phyloP scores from a whole-genome alignment of 2,113 vertebrate species.

The Cygnus buccinator region DNA sequence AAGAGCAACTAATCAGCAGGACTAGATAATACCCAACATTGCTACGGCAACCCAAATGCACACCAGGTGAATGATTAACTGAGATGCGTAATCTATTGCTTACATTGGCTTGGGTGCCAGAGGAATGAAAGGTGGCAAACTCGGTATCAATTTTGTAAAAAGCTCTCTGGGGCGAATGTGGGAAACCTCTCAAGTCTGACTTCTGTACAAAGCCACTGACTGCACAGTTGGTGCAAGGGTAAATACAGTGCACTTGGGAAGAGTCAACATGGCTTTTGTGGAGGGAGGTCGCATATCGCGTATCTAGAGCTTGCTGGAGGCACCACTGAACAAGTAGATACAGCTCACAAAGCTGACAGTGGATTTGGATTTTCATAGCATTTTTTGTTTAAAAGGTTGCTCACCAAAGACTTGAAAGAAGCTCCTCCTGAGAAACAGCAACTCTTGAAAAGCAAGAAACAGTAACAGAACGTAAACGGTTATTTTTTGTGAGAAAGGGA shows the following conservation, averaged over 20 bases:
- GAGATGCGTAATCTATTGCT: background rate
- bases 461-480: fast-evolving
- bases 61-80: background rate
- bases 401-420: background rate
- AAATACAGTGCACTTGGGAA: background rate
- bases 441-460: background rate
- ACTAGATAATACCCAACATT: background rate
- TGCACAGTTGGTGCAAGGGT: background rate
- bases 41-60: background rate
- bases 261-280: background rate
- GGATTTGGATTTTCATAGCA: background rate
- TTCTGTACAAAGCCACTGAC: background rate
- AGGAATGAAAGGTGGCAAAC: background rate
- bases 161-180: background rate
- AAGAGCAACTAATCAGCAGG: background rate
- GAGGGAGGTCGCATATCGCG: background rate
- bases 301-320: background rate
- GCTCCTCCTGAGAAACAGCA: background rate
- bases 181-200: background rate
- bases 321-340: background rate
- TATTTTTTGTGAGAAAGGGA: background rate
- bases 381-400: background rate
- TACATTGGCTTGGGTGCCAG: background rate
- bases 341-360: background rate
- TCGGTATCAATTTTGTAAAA: fast-evolving